These are phyloP conservation scores for Yponomeuta cagnagella DNA, from an alignment of 2,888 invertebrate species.

Conservation along the genomic window DNA sequence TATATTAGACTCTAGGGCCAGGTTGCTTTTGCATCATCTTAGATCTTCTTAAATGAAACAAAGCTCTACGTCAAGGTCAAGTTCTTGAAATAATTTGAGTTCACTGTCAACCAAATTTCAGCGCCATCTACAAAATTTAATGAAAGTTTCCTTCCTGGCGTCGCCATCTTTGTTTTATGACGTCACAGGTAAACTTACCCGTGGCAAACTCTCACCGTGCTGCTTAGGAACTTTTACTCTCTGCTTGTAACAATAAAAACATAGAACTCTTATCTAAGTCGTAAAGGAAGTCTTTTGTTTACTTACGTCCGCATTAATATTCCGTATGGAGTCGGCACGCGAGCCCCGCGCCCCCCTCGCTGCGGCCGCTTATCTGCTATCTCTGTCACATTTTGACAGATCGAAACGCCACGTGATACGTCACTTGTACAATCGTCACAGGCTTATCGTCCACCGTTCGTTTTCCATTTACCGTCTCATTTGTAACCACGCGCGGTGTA, in stretches of 20 bases:
- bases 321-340: slow-evolving; percentile 26
- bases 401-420: slow-evolving; percentile 51
- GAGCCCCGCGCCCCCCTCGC: slow-evolving; percentile 29
- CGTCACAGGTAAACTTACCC: not conserved
- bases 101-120: too few relatives aligned
- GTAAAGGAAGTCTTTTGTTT: slow-evolving; percentile 29
- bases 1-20: too few relatives aligned
- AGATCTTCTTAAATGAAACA: too few relatives aligned
- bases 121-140: too few relatives aligned
- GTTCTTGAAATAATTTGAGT: too few relatives aligned
- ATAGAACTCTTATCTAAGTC: slow-evolving; percentile 10
- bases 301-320: slow-evolving; percentile 33
- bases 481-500: not conserved
- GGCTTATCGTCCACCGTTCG: slow-evolving; percentile 27
- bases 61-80: too few relatives aligned
- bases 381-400: slow-evolving; percentile 62
- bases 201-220: not conserved
- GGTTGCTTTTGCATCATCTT: too few relatives aligned
- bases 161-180: not conserved
- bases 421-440: slow-evolving; percentile 30
- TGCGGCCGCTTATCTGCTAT: slow-evolving; percentile 35
- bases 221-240: not conserved
- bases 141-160: not conserved
- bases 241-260: slow-evolving; percentile 15
- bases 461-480: slow-evolving; percentile 7